Evolutionary conservation across 1,140 invertebrate species (phyloP).

Genomic region (Ips typographus): DNA sequence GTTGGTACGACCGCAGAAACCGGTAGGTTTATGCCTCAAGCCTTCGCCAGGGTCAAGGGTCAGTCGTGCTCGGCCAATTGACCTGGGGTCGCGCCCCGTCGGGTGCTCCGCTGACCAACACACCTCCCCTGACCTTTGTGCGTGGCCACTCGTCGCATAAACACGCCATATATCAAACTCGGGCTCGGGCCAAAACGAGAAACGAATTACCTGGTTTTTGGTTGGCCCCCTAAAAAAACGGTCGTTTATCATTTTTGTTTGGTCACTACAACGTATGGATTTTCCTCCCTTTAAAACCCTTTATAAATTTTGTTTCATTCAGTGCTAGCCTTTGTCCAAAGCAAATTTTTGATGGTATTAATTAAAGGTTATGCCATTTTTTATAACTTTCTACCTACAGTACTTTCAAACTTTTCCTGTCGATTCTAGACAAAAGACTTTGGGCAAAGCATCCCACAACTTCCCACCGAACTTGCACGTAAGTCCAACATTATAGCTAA

Average conservation of each 20-base stretch:
- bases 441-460: neutral
- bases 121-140: constrained; percentile 53
- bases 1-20: constrained; percentile 19
- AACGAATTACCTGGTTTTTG: constrained; percentile 44
- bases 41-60: constrained; percentile 22
- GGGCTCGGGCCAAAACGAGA: constrained; percentile 44
- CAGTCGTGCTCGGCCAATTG: constrained; percentile 48
- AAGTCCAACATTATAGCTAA: neutral
- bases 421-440: no score
- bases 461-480: no score
- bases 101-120: constrained; percentile 50
- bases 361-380: no score
- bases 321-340: no score
- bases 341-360: no score
- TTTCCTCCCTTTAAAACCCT: no score
- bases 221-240: constrained; percentile 16
- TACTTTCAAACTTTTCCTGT: no score
- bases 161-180: constrained; percentile 52
- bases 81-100: constrained; percentile 49
- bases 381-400: no score
- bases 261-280: neutral
- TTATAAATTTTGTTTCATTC: no score
- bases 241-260: constrained; percentile 28
- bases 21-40: constrained; percentile 10
- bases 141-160: constrained; percentile 53